Evolutionary conservation across 2,888 invertebrate genomes (phyloP).

Genomic region (Acrocyrtus sp.): DNA sequence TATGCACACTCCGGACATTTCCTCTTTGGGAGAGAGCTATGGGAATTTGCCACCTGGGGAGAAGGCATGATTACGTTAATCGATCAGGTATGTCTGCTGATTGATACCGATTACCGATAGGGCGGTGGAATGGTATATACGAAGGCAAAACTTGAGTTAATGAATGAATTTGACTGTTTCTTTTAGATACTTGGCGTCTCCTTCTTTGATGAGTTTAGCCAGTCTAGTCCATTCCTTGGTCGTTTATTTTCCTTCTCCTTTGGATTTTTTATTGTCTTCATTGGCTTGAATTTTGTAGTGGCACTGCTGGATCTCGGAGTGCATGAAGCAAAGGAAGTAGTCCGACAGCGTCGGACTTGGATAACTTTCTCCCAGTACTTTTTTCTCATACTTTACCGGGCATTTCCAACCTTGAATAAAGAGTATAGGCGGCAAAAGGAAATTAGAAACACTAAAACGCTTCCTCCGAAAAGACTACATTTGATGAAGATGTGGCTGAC

Average conservation of each 20-base stretch:
- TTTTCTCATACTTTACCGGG: too few relatives aligned
- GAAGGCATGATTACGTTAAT: slow-evolving; percentile 44
- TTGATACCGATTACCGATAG: too few relatives aligned
- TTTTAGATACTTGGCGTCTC: slow-evolving; percentile 26
- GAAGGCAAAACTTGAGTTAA: background rate
- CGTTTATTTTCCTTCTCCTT: slow-evolving; percentile 38
- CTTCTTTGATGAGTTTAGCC: slow-evolving; percentile 34
- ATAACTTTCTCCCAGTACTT: slow-evolving; percentile 35
- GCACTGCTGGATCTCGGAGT: slow-evolving; percentile 47
- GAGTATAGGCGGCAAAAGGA: background rate
- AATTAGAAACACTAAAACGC: background rate
- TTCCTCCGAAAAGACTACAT: slow-evolving; percentile 35
- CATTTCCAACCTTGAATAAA: too few relatives aligned
- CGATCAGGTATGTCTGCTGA: slow-evolving; percentile 47
- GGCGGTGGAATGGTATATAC: too few relatives aligned
- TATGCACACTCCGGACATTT: slow-evolving; percentile 46
- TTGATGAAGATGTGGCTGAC: slow-evolving; percentile 38
- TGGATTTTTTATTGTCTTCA: slow-evolving; percentile 45
- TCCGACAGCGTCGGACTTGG: slow-evolving; percentile 36
- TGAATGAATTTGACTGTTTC: too few relatives aligned
- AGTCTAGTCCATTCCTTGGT: slow-evolving; percentile 31
- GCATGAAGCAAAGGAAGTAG: slow-evolving; percentile 53
- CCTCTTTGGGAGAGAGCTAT: slow-evolving; percentile 41
- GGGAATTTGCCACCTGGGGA: slow-evolving; percentile 39
- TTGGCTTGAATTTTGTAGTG: slow-evolving; percentile 48